Evolutionary conservation across 2,888 invertebrate genomes (phyloP), one percentile per base, ranked within the genome.

Genomic region (Athalia rosae): DNA sequence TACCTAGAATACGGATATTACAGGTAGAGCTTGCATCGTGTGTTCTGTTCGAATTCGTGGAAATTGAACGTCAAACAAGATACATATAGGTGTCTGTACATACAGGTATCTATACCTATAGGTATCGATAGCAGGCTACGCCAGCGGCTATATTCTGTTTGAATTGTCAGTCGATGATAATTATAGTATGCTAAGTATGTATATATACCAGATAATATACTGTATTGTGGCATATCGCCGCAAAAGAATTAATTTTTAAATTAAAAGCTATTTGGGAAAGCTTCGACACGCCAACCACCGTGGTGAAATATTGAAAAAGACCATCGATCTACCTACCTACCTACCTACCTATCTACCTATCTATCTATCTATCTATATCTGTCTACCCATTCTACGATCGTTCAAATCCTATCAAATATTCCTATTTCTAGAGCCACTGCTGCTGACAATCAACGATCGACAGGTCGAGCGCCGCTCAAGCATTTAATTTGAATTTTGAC

Each of bases 261-360:
- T 67, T 53, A 50, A 67, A 67, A 50, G 5, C 53, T 28, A 67
- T 53, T 15, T 28, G 41, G 50, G 28, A 11, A 67, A 50, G 67
- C 66, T 66, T 50, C 47, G 28, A 50, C 5, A 15, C 45, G 47
- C 64, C 13, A 45, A 64, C 50, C 11, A 45, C 13, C 13, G 7
- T 47, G 45, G 47, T 64, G 13, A 47, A 64, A 64, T 64, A 64
- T 64, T 64, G 15, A 64, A 63, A 64, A 13, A 47, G 64, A 45
- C 13, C 15, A 13, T 50, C n/a, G n/a, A n/a, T n/a, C n/a, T n/a
- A n/a, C n/a, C n/a, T n/a, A n/a, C n/a, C n/a, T n/a, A n/a, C n/a
- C 28, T 28, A 28, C 28, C 28, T 28, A 28, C 28, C 28, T 28
- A 28, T 28, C 28, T 28, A 28, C 28, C 28, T 28, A 28, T 28